Conservation (phyloP, 2,113 vertebrate genomes). For the Rallus limicola region DNA sequence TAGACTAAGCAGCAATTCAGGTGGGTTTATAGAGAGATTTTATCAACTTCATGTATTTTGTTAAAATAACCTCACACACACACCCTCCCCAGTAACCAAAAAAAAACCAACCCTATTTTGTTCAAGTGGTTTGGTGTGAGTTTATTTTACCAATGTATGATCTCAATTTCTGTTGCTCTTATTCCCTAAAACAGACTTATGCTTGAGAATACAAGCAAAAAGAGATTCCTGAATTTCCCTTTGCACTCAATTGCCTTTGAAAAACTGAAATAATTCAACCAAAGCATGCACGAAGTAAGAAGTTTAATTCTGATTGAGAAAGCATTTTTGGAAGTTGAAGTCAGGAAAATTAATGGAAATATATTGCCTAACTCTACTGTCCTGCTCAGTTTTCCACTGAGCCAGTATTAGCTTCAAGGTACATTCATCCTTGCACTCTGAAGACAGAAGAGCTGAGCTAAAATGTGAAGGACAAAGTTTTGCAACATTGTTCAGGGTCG, state of each 20-base stretch:
- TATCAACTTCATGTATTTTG: not conserved
- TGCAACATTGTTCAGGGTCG: not conserved
- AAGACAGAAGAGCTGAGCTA: not conserved
- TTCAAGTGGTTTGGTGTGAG: not conserved
- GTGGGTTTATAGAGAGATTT: not conserved
- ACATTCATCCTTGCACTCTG: not conserved
- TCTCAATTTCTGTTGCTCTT: not conserved
- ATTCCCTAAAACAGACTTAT: not conserved
- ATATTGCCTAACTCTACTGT: not conserved
- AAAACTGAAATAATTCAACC: not conserved
- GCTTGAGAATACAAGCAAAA: not conserved
- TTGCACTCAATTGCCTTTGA: not conserved
- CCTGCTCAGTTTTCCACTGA: not conserved
- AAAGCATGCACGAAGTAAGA: not conserved
- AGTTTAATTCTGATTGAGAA: not conserved
- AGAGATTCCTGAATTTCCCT: not conserved
- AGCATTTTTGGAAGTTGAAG: not conserved
- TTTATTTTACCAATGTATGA: not conserved
- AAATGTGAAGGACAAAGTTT: conserved; percentile 9
- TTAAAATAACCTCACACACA: not conserved
- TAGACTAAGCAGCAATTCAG: not conserved
- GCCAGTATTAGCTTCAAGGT: not conserved
- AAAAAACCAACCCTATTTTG: not conserved
- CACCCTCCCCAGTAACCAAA: no score
- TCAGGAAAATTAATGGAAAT: not conserved